Conservation (phyloP, 2,797 vertebrate species). For the Cyprinella venusta region DNA sequence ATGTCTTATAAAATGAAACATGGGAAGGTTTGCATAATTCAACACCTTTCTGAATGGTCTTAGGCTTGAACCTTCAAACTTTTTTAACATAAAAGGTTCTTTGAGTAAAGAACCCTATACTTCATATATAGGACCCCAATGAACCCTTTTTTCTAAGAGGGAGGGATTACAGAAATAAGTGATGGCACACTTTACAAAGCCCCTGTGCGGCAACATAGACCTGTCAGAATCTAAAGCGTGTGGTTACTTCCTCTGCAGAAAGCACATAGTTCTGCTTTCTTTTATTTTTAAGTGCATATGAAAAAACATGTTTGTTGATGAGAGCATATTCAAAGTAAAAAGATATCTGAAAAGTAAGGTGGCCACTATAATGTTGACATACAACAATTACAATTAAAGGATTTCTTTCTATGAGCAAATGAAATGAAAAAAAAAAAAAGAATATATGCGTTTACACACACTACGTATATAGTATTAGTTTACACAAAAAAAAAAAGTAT, state of each 20-base stretch:
- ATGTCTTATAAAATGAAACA: conserved; percentile 11
- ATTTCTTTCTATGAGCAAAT: too few species aligned
- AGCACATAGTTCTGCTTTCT: not conserved
- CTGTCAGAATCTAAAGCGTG: not conserved
- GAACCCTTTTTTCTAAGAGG: too few species aligned
- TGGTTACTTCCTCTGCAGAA: not conserved
- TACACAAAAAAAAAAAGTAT: too few species aligned
- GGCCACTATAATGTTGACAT: not conserved
- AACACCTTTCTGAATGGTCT: not conserved
- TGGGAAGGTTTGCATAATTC: not conserved
- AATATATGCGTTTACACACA: too few species aligned
- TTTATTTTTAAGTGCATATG: not conserved
- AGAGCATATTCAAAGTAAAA: not conserved
- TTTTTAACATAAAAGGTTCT: too few species aligned
- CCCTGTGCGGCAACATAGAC: not conserved
- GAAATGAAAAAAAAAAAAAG: not conserved
- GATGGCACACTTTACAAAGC: not conserved
- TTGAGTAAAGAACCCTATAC: too few species aligned
- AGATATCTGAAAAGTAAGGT: not conserved
- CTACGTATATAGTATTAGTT: too few species aligned
- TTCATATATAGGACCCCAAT: too few species aligned
- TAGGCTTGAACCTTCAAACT: not conserved
- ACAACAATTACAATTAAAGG: not conserved
- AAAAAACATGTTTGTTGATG: not conserved
- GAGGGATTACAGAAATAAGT: not conserved